A percentile compares a stretch with the other conserved stretches of the same genome.
Conservation (phyloP, 35 echinoderm and acorn worm species). For the Apostichopus japonicus region DNA sequence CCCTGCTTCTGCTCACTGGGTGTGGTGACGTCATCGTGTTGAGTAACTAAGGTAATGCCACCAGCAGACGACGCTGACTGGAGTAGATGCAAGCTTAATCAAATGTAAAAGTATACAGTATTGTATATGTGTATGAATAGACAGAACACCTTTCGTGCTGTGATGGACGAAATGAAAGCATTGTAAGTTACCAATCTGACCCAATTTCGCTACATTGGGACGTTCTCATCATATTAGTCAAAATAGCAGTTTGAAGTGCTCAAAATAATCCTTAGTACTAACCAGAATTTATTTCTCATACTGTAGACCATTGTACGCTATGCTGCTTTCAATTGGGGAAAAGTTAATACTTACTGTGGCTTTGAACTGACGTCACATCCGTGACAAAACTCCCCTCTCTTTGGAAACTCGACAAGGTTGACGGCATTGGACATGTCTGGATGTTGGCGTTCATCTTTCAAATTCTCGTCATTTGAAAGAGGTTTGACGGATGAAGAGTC, state of each 20-base stretch:
- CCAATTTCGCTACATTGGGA: too few relatives aligned
- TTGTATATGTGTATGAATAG: too few relatives aligned
- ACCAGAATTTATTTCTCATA: too few relatives aligned
- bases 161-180: too few relatives aligned
- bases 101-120: not conserved
- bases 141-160: too few relatives aligned
- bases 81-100: not conserved
- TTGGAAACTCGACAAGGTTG: not conserved
- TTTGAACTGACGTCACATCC: slow-evolving; percentile 12
- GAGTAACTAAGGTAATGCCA: not conserved
- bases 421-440: not conserved
- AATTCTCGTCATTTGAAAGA: not conserved
- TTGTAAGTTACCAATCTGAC: too few relatives aligned
- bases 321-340: too few relatives aligned
- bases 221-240: too few relatives aligned
- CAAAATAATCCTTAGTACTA: too few relatives aligned
- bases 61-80: not conserved
- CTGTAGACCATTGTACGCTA: too few relatives aligned
- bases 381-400: slow-evolving; percentile 10
- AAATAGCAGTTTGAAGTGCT: too few relatives aligned
- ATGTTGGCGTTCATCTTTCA: not conserved
- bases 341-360: slow-evolving; percentile 11
- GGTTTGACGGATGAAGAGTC: not conserved
- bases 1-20: not conserved
- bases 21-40: not conserved